Conservation (phyloP, 2,797 vertebrate genomes). For the Xiphorhynchus erythropygius region DNA sequence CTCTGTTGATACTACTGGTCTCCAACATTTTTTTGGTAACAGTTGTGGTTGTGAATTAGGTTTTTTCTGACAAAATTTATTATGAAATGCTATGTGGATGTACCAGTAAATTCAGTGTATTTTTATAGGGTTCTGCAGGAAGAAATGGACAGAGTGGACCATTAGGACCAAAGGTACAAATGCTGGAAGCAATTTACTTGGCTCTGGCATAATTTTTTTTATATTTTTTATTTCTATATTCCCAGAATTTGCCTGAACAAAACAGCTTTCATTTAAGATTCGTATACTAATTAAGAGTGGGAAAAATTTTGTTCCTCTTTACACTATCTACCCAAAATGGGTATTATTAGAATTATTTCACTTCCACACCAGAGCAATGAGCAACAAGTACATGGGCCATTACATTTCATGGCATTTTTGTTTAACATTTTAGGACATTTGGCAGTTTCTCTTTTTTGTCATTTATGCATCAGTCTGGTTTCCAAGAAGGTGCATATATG, state of each 20-base stretch:
- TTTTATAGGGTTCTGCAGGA: slow-evolving; percentile 62
- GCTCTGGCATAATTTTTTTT: background rate
- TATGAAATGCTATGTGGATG: background rate
- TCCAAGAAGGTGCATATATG: background rate
- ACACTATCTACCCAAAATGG: background rate
- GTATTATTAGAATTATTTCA: background rate
- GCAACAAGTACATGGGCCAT: background rate
- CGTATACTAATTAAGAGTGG: background rate
- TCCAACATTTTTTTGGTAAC: background rate
- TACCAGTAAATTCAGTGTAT: background rate
- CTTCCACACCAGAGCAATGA: background rate
- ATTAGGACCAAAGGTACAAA: slow-evolving; percentile 77
- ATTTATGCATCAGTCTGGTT: background rate
- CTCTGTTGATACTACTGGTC: background rate
- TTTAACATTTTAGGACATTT: background rate
- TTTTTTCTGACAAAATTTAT: background rate
- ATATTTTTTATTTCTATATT: background rate
- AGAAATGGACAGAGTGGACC: slow-evolving; percentile 71
- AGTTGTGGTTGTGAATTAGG: background rate
- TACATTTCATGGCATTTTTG: background rate
- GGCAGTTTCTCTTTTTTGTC: background rate
- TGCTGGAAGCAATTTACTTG: background rate
- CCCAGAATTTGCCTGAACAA: background rate
- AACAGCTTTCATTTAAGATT: background rate
- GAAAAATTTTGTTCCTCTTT: background rate